Evolutionary conservation across 2,797 vertebrate genomes (phyloP), one percentile per base, ranked within the genome.

Genomic region (Tokudaia tokunoshimensis): DNA sequence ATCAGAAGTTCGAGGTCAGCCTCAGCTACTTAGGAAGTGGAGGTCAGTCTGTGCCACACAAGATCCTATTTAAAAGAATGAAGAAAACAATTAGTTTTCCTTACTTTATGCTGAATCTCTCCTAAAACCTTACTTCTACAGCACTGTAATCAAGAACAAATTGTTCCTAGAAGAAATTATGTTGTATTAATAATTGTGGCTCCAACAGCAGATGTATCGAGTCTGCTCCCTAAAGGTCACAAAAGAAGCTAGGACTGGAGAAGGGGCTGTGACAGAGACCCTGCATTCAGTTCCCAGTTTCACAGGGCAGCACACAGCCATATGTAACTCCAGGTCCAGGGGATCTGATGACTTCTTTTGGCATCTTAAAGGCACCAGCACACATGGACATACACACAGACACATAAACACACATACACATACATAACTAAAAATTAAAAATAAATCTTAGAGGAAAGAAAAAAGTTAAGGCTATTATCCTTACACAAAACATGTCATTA

Each of bases 71-170:
- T 50, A 65, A 86, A 86, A 70, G 83, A 87, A 72, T 41, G 26
- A 93, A 92, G 85, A 96, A 7, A 0, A 89, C 37, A 50, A 55
- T 91, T 79, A 91, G 15, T 88, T 93, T 96, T 92, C 57, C 47
- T 91, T 81, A 72, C 47, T 94, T 55, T 59, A 34, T 84, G 29
- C 37, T 95, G 31, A 12, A 72, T 74, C 84, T 96, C 50, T 93
- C 79, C 57, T 91, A 81, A 96, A 88, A 78, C 26, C 47, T 92
- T 57, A 57, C 47, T 83, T 84, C 82, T 85, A 34, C 17, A 96
- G 59, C 75, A 91, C 83, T 97, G 95, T 89, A 79, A 89, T 67
- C 29, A 31, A 87, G 26, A 89, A 85, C 41, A 90, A 93, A 78
- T 34, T 31, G 5, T 90, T 89, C 86, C 65, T 91, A 79, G 96